A percentile compares a stretch with the other conserved stretches of the same genome.
Evolutionary conservation across 2,888 invertebrate genomes (phyloP).

Genomic region (Pyrrhia umbra): DNA sequence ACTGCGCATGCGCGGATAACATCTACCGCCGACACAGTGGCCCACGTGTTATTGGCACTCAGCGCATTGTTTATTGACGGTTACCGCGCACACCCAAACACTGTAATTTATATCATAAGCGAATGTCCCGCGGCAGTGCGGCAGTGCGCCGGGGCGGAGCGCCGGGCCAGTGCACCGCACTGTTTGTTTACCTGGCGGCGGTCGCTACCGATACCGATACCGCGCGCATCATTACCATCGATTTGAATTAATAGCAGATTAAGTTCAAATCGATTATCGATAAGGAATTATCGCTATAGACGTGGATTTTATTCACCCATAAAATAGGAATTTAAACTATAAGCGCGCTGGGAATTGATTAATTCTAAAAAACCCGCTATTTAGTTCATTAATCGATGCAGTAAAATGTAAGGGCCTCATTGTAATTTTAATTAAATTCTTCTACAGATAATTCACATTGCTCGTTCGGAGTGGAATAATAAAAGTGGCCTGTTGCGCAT

Average conservation of each 20-base stretch:
- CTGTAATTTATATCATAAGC: slow-evolving; percentile 40
- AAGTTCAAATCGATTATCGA: slow-evolving; percentile 59
- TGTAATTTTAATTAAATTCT: slow-evolving; percentile 64
- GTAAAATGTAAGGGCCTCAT: slow-evolving; percentile 55
- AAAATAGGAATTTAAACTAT: slow-evolving; percentile 59
- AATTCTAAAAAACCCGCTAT: slow-evolving; percentile 54
- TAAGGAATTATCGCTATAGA: slow-evolving; percentile 54
- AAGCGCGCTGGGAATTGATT: slow-evolving; percentile 61
- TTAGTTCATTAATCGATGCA: slow-evolving; percentile 56
- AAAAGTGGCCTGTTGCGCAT: slow-evolving; percentile 41
- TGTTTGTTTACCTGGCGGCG: slow-evolving; percentile 52
- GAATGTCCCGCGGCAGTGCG: slow-evolving; percentile 51
- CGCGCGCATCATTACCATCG: slow-evolving; percentile 44
- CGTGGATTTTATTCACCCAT: slow-evolving; percentile 57
- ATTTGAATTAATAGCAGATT: slow-evolving; percentile 58
- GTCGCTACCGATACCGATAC: slow-evolving; percentile 30
- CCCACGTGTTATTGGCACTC: slow-evolving; percentile 66
- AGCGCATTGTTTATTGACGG: slow-evolving; percentile 54
- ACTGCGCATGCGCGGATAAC: slow-evolving; percentile 75
- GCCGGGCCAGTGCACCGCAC: slow-evolving; percentile 7
- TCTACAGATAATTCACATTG: slow-evolving; percentile 52
- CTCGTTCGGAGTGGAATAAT: slow-evolving; percentile 46
- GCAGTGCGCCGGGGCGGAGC: slow-evolving; percentile 6
- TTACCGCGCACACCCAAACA: slow-evolving; percentile 28
- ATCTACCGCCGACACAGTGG: slow-evolving; percentile 60